Evolutionary conservation across 2,113 vertebrate species (phyloP), one percentile per base, ranked within the genome.

Genomic region (Campylorhamphus procurvoides): DNA sequence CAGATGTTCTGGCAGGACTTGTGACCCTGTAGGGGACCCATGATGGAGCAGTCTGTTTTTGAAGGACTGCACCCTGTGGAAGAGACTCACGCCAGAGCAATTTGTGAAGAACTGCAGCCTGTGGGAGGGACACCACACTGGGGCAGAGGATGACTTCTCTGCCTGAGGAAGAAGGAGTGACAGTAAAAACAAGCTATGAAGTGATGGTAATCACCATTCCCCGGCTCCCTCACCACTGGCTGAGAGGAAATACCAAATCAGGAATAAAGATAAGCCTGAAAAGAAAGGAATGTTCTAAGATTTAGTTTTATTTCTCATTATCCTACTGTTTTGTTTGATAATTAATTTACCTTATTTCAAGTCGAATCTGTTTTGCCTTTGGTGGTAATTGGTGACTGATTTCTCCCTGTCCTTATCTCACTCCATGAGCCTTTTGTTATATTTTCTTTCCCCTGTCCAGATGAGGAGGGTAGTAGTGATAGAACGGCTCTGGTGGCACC

Each of bases 341-440:
- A 75, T 17, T 35, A 44, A 27, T 74, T 18, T 59, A 9, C 9
- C 29, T 44, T 19, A 44, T 66, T 73, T 81, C 12, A 33, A 44
- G 6, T 7, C 15, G 18, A 81, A 27, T 44, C 50, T 50, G 12
- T 73, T 58, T 66, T 7, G 55, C 20, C 31, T 14, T 25, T 15
- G 6, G 2, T 2, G 19, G 29, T 49, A 49, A 72, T 35, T 16
- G 22, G 6, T 22, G 23, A 53, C 6, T n/a, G 23, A 62, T 71
- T 16, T 49, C 35, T 27, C 58, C 20, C 23, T 44, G 8, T 28
- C 18, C 18, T 52, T 50, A 19, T 37, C 37, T 44, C 0, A 0
- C 18, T 50, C 37, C 18, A 58, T 15, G 14, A 56, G 20, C 2
- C 3, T 66, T 81, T 37, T 5, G 2, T 52, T 52, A 6, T 33